Conservation (phyloP, 2,113 vertebrate genomes). For the Eublepharis macularius region DNA sequence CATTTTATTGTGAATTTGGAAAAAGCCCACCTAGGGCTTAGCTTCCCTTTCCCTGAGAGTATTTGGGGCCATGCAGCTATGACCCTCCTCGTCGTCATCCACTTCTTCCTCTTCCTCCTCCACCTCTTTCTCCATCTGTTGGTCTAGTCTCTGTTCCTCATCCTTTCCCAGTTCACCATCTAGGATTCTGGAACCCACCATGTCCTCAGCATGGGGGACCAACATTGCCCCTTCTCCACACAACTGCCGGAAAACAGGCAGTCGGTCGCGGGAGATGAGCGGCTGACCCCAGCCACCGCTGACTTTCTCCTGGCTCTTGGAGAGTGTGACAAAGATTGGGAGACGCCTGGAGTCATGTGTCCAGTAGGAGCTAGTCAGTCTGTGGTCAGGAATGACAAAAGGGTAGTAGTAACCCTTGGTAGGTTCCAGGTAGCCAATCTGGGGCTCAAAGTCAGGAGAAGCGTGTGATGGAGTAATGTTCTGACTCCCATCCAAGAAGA, state of each 20-base stretch:
- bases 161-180: not conserved
- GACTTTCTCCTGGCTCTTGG: not conserved
- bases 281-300: rapidly evolving
- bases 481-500: conserved; percentile 52
- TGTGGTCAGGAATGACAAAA: not conserved
- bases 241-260: conserved; percentile 49
- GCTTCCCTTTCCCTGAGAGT: not conserved
- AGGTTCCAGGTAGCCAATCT: not conserved
- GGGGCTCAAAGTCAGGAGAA: rapidly evolving
- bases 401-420: not conserved
- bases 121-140: not conserved
- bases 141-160: rapidly evolving
- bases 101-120: rapidly evolving
- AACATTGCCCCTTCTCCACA: conserved; percentile 12
- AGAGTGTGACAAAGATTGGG: not conserved
- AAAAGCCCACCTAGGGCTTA: conserved; percentile 4
- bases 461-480: not conserved
- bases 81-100: not conserved
- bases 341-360: rapidly evolving
- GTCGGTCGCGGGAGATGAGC: conserved; percentile 17
- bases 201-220: rapidly evolving
- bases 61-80: not conserved
- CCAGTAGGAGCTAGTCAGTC: not conserved
- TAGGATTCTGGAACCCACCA: not conserved
- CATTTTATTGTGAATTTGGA: conserved; percentile 39